Evolutionary conservation across 1,140 invertebrate genomes (phyloP).

Genomic region (Drosophila novamexicana): DNA sequence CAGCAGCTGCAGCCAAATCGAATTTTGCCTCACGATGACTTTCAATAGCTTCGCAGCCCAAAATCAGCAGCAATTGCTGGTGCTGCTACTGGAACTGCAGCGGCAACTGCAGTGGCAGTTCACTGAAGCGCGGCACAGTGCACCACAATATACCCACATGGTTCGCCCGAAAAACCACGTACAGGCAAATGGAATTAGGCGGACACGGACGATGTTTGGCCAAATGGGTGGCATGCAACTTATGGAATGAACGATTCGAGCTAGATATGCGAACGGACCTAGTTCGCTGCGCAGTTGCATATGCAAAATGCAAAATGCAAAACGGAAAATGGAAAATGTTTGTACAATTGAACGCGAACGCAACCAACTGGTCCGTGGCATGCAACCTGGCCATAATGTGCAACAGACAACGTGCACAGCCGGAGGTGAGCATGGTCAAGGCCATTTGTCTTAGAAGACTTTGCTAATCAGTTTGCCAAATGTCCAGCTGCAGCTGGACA

Average conservation of each 20-base stretch:
- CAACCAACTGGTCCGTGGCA: neutral
- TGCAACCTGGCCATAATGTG: conserved; percentile 17
- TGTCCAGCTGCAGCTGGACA: conserved; percentile 1
- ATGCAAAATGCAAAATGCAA: conserved; percentile 31
- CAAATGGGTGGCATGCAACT: conserved; percentile 3
- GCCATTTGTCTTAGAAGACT: neutral
- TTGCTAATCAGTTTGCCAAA: conserved; percentile 26
- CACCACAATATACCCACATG: neutral
- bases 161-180: conserved; percentile 2
- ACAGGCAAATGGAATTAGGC: conserved; percentile 65
- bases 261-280: too few species aligned
- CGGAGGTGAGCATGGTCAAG: neutral
- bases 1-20: conserved; percentile 12
- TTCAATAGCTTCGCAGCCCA: neutral
- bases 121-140: neutral
- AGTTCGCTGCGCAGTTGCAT: conserved; percentile 16
- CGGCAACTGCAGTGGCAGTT: neutral
- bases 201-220: conserved; percentile 7
- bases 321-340: conserved; percentile 14
- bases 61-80: conserved; percentile 17
- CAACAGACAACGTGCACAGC: neutral
- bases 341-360: conserved; percentile 64
- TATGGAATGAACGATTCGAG: neutral
- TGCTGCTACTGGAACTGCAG: neutral
- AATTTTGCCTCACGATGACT: conserved; percentile 22